Base-by-base conservation (phyloP, 2,797 vertebrate species). In the Anas bahamensis region DNA sequence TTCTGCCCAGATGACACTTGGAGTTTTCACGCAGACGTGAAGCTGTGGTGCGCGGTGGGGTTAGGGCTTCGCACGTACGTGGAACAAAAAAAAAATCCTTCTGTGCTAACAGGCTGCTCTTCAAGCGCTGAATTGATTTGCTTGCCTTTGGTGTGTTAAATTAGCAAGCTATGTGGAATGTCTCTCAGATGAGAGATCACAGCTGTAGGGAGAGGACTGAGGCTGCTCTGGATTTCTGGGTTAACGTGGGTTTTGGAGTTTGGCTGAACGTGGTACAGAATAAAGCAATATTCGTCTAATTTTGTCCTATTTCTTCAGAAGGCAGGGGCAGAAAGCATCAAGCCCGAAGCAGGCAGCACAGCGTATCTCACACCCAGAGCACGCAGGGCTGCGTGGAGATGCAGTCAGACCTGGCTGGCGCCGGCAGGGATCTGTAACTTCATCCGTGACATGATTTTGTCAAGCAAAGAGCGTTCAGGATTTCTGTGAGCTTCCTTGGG, bases 1-100 rank as follows among this genome's bases (percentile, higher is more conserved):
- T 86, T 91, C 87, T 87, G 65, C 92, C 61, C 76, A 83, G 77
- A 52, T 96, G 94, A 89, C 85, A 81, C 89, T 95, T 87, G 33
- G 87, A 50, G 63, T 93, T 95, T 90, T 76, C 82, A 75, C 72
- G 13, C 65, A 41, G 33, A 33, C 89, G 28, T 13, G 93, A 90
- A 94, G 77, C 78, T 28, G 82, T 61, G 84, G 29, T 31, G 21
- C 74, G 12, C 41, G 3, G 48, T 4, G 68, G 70, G 83, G 22
- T 53, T 42, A 53, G 83, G 15, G 42, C 68, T 56, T 28, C 39
- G 52, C 76, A 52, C 33, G 9, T 10, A 12, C 13, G 1, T 3
- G 39, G 24, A n/a, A 31, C 53, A 24, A 50, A 33, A 23, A 46
- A 22, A 31, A 33, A 50, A 33, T 44, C 28, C 68, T 60, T 72